These are phyloP conservation scores for Acrocephalus arundinaceus DNA, from an alignment of 2,113 vertebrate genomes.

Conservation along the genomic window DNA sequence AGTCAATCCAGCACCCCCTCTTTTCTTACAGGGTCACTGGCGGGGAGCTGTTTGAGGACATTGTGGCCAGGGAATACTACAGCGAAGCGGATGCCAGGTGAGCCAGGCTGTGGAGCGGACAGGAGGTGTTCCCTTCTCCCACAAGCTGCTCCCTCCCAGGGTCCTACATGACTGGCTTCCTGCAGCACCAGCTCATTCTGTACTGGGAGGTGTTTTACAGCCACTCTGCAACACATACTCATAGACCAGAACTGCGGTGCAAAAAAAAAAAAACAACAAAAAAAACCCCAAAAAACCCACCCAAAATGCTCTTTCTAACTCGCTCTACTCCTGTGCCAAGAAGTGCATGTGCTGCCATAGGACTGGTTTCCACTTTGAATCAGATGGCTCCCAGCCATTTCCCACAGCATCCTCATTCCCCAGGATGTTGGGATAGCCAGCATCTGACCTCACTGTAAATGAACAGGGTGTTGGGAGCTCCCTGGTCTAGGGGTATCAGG, in stretches of 20 bases:
- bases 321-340: neutral
- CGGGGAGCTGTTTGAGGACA: constrained; percentile 83
- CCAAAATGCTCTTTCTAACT: neutral
- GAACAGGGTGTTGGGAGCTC: neutral
- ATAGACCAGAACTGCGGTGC: neutral
- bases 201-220: neutral
- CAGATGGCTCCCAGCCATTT: neutral
- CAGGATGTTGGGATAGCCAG: neutral
- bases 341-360: neutral
- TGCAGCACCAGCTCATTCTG: neutral
- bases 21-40: constrained; percentile 74
- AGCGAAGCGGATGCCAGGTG: constrained; percentile 84
- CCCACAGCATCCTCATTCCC: neutral
- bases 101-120: neutral
- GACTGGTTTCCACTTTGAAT: neutral
- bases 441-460: neutral
- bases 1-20: rapidly evolving
- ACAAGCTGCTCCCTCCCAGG: neutral
- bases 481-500: neutral
- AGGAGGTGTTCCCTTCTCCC: neutral
- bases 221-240: neutral
- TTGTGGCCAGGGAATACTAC: constrained; percentile 84
- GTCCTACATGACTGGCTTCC: neutral
- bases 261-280: neutral
- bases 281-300: neutral